Evolutionary conservation across 2,113 vertebrate genomes (phyloP).

Genomic region (Actinemys pallida): DNA sequence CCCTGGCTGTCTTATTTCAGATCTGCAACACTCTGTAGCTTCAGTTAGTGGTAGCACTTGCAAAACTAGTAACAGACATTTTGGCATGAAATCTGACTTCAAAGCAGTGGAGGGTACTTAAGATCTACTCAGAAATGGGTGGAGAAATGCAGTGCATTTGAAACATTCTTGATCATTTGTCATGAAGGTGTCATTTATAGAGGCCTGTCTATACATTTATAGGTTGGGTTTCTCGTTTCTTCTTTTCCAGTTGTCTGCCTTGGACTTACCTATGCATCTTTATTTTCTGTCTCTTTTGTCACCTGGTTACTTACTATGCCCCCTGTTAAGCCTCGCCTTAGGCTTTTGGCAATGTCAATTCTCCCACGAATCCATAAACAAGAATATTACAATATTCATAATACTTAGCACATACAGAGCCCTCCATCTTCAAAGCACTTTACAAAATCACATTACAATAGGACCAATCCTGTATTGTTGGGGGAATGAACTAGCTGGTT

Average conservation of each 20-base stretch:
- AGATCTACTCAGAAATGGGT: conserved; percentile 30
- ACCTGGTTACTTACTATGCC: neutral
- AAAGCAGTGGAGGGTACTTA: conserved; percentile 53
- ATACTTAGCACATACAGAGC: neutral
- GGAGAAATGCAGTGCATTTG: neutral
- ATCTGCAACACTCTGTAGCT: conserved; percentile 70
- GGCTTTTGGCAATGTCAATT: neutral
- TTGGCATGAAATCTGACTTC: conserved; percentile 71
- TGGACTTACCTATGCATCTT: neutral
- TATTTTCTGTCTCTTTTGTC: conserved; percentile 18
- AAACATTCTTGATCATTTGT: conserved; percentile 53
- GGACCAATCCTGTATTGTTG: conserved; percentile 2
- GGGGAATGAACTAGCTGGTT: neutral
- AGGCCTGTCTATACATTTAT: neutral
- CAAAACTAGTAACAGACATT: conserved; percentile 71
- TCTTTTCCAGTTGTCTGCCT: neutral
- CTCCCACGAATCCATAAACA: neutral
- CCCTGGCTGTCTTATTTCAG: conserved; percentile 66
- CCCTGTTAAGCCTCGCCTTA: neutral
- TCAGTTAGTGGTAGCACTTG: conserved; percentile 78
- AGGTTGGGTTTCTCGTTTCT: neutral
- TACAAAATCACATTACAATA: neutral
- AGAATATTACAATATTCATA: neutral
- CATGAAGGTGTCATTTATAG: conserved; percentile 7
- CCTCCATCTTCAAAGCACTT: neutral